Base-by-base conservation (phyloP, 2,888 invertebrate genomes). In the Eupithecia subfuscata region DNA sequence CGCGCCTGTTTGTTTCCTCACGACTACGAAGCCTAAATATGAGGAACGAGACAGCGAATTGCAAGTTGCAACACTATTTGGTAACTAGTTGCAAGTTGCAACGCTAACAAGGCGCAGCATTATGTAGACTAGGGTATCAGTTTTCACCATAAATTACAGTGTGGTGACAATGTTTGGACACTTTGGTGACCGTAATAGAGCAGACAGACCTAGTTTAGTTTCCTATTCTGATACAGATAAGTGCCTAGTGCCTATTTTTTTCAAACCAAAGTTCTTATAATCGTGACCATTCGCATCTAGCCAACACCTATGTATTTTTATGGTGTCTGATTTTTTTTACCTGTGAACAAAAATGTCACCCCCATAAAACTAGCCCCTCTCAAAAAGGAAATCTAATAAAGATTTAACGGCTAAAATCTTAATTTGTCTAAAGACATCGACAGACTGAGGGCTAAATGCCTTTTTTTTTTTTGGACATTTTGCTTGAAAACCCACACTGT, bases 121-220 rank as follows among this genome's bases (percentile, higher is more conserved):
- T 64, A 34, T 9, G 34, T 64, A 34, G 64, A 34, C 64, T 34
- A 64, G 30, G 64, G 34, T 64, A 34, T 64, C 64, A 34, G 64
- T 64, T 64, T 34, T 64, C 64, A 64, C 64, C 64, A 64, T 64
- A 64, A 64, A 64, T 64, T 34, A 64, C 64, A 64, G 34, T 34
- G 64, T 64, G 3, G 34, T 64, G 60, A 60, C 60, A 60, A 25
- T 12, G 34, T 34, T 64, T 64, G 16, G 64, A 6, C 30, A 64
- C 30, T 9, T 64, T 64, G 9, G 25, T 14, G 63, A 12, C 25
- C 18, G 22, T 34, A 18, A 34, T 34, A 18, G 34, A 16, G 63
- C 30, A 30, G 63, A 14, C 18, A 30, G 9, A 22, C 52, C 22
- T 22, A 56, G 9, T 56, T 56, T 56, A 22, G 52, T 56, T 56